A percentile compares a stretch with the other conserved stretches of the same genome.
Conservation (phyloP, 1,140 invertebrate species). For the Cydia pomonella region DNA sequence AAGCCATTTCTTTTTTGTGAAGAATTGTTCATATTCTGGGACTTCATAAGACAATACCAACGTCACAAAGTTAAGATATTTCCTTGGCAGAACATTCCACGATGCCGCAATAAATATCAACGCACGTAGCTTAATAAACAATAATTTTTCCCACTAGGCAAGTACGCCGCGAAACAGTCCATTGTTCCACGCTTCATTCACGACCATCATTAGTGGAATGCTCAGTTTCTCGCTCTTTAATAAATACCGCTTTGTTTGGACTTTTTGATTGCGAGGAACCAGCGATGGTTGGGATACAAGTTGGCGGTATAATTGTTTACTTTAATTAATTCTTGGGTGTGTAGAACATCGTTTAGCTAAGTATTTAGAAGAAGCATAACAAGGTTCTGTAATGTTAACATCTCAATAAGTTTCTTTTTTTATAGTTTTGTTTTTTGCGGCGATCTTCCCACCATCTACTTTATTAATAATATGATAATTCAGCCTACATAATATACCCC, state of each 20-base stretch:
- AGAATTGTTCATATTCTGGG: too few relatives aligned
- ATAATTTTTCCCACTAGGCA: neutral
- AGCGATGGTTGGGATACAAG: neutral
- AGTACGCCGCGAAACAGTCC: neutral
- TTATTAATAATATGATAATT: too few relatives aligned
- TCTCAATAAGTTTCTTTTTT: too few relatives aligned
- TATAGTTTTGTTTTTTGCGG: too few relatives aligned
- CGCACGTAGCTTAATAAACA: neutral
- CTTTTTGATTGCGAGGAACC: constrained; percentile 27
- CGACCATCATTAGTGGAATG: constrained; percentile 47
- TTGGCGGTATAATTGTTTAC: neutral
- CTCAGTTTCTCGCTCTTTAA: constrained; percentile 41
- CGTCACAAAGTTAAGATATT: too few relatives aligned
- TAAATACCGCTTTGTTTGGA: constrained; percentile 40
- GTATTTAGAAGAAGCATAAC: too few relatives aligned
- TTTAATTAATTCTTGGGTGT: neutral
- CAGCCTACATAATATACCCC: too few relatives aligned
- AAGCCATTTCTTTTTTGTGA: too few relatives aligned
- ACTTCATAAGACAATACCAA: too few relatives aligned
- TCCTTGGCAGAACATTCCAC: too few relatives aligned
- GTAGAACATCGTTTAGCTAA: neutral
- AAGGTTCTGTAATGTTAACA: too few relatives aligned
- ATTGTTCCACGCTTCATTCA: constrained; percentile 44
- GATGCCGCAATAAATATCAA: neutral
- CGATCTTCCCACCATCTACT: too few relatives aligned